Base-by-base conservation (phyloP, 2,113 vertebrate species). In the Centropus bengalensis region DNA sequence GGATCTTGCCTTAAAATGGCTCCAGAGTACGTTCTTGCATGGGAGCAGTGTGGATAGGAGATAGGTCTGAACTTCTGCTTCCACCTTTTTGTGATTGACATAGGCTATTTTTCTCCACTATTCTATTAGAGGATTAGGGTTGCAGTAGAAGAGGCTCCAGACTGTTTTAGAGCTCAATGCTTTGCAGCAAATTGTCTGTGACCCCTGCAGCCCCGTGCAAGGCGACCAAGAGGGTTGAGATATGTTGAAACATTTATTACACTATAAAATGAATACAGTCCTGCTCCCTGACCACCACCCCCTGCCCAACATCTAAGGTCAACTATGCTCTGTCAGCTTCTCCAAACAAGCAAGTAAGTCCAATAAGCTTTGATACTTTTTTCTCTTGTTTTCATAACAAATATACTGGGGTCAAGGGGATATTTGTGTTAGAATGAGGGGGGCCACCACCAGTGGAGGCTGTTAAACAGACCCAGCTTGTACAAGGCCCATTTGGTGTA, bases 191-290 rank as follows among this genome's bases (percentile, higher is more conserved):
- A 93, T 83, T 63, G n/a, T 23, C 68, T 83, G 56, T 78, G 86
- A 90, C 52, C 68, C 30, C 30, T 70, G 56, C 47, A 67, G 68
- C 12, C 33, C 44, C 68, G 49, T 0, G 6, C 18, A 71, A 91
- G 80, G 45, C 80, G 79, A 75, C 45, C 40, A 69, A 66, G 68
- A 81, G 33, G 17, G n/a, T 1, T 91, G 42, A 56, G 69, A 86
- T 81, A 81, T 36, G 79, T n/a, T 90, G 80, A 86, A 94, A 96
- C 44, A 81, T 93, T 94, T 96, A 95, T 94, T 95, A 88, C 89
- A 78, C 60, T 74, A 54, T 81, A 83, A 95, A 96, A 91, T 71
- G 5, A 90, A 88, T 67, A 71, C 9, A 54, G 30, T 84, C 24
- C 40, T 90, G 85, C 64, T 95, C 73, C 64, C n/a, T 95, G 85